These are phyloP conservation scores for Crocuta crocuta DNA, from an alignment of 2,113 vertebrate species.

Conservation along the genomic window DNA sequence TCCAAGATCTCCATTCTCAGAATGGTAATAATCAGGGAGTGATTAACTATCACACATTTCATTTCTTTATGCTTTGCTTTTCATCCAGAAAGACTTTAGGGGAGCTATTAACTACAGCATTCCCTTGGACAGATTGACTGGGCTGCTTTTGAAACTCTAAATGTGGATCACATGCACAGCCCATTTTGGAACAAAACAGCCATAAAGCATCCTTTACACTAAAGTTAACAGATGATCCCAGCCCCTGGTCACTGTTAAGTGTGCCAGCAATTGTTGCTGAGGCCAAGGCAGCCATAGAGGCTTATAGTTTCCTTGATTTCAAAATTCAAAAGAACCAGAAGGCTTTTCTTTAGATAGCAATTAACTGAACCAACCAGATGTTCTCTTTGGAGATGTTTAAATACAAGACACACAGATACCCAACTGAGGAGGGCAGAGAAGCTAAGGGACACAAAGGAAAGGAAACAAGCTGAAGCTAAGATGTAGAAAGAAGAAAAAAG, in stretches of 20 bases:
- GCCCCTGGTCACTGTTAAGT: no score
- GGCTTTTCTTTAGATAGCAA: not conserved
- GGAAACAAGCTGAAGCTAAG: not conserved
- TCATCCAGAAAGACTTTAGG: not conserved
- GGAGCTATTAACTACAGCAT: not conserved
- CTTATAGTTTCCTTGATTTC: not conserved
- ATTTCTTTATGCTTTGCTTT: constrained; percentile 8
- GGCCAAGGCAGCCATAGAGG: not conserved
- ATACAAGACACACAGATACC: not conserved
- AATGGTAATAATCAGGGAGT: not conserved
- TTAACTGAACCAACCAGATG: not conserved
- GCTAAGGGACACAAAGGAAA: not conserved
- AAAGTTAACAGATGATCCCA: not conserved
- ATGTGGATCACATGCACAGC: not conserved
- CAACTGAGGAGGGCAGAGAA: not conserved
- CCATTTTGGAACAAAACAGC: not conserved
- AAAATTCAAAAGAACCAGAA: not conserved
- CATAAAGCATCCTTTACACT: not conserved
- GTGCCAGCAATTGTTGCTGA: not conserved
- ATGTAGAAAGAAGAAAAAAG: not conserved
- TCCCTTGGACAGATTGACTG: not conserved
- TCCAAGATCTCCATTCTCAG: not conserved
- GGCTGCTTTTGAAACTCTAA: not conserved
- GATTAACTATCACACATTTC: not conserved
- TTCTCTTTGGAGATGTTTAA: not conserved